Conservation (phyloP, 2,888 invertebrate genomes). For the Phaonia tiefii region DNA sequence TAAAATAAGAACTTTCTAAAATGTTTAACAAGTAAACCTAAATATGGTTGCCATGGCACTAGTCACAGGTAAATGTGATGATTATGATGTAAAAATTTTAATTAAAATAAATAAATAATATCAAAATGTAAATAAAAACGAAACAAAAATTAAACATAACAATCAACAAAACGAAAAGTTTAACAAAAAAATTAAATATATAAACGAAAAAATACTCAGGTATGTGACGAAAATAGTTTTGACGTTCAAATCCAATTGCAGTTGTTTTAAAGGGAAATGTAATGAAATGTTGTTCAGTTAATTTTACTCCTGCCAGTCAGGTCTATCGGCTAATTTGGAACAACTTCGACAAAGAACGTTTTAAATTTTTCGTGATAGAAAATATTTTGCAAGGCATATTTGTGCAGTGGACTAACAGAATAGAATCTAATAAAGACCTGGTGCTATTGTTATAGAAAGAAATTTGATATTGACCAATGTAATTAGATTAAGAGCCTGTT, state of each 20-base stretch:
- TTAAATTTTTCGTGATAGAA: too few relatives aligned
- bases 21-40: background rate
- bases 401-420: too few relatives aligned
- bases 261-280: background rate
- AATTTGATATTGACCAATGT: too few relatives aligned
- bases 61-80: conserved; percentile 47
- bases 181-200: conserved; percentile 55
- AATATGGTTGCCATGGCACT: conserved; percentile 57
- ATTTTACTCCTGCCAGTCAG: too few relatives aligned
- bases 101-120: conserved; percentile 21
- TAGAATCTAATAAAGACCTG: too few relatives aligned
- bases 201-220: conserved; percentile 39
- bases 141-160: conserved; percentile 50
- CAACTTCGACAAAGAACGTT: too few relatives aligned
- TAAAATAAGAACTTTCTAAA: background rate
- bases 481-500: too few relatives aligned
- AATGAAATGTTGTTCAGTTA: too few relatives aligned
- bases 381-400: too few relatives aligned
- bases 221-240: background rate
- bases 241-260: conserved; percentile 1
- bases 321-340: too few relatives aligned
- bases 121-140: conserved; percentile 29
- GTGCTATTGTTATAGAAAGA: too few relatives aligned
- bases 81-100: conserved; percentile 14
- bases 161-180: conserved; percentile 43